Conservation (phyloP, 2,888 invertebrate genomes). For the Scaptomyza tumidula region DNA sequence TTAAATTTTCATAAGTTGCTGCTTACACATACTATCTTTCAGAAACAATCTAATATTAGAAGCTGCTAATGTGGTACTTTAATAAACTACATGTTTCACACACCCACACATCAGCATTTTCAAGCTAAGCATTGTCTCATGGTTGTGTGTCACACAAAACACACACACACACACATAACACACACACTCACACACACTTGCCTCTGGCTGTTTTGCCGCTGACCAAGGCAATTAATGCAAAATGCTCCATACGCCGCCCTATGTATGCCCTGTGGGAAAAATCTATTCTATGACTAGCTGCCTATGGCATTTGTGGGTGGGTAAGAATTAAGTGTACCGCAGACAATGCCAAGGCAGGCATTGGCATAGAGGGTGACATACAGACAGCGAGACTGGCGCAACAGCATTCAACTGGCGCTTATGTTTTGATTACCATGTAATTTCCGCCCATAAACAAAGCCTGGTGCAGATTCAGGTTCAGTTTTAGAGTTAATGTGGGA, state of each 20-base stretch:
- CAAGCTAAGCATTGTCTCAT: conserved; percentile 10
- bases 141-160: neutral
- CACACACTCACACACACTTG: conserved; percentile 17
- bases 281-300: conserved; percentile 6
- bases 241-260: conserved; percentile 44
- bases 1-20: neutral
- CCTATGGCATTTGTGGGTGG: conserved; percentile 5
- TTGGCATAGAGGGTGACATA: conserved; percentile 8
- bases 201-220: conserved; percentile 6
- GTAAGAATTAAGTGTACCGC: conserved; percentile 20
- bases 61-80: conserved; percentile 28
- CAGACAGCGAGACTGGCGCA: conserved; percentile 8
- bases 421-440: conserved; percentile 76
- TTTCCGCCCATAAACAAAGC: conserved; percentile 72
- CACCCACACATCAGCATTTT: conserved; percentile 19
- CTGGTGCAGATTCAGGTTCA: conserved; percentile 18
- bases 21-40: neutral
- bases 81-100: conserved; percentile 29
- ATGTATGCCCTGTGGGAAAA: conserved; percentile 9
- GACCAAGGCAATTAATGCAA: conserved; percentile 62
- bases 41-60: neutral
- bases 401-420: conserved; percentile 66
- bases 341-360: conserved; percentile 52
- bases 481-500: conserved; percentile 15
- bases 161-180: conserved; percentile 10